Evolutionary conservation across 2,888 invertebrate species (phyloP).

Genomic region (Stenichneumon culpator): DNA sequence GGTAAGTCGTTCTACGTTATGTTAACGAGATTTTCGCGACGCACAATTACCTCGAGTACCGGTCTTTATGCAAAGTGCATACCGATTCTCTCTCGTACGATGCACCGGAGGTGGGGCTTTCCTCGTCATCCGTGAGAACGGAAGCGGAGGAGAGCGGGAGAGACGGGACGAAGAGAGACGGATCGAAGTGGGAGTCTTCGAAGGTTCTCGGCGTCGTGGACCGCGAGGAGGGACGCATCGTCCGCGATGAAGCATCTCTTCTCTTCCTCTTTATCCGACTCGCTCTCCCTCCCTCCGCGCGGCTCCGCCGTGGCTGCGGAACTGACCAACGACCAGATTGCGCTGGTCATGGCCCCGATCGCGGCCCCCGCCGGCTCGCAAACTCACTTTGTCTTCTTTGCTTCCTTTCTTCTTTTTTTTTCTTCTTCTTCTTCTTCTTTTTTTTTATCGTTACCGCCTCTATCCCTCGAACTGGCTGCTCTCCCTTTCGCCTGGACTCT

Average conservation of each 20-base stretch:
- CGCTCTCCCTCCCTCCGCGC: constrained; percentile 14
- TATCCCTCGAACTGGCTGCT: constrained; percentile 50
- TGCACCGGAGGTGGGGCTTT: neutral
- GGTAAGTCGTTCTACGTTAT: neutral
- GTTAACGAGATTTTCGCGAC: constrained; percentile 24
- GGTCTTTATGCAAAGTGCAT: constrained; percentile 35
- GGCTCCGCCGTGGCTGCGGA: constrained; percentile 66
- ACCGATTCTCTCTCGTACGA: neutral
- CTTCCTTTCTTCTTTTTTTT: constrained; percentile 54
- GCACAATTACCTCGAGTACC: constrained; percentile 24
- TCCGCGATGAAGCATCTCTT: neutral
- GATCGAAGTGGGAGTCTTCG: constrained; percentile 30
- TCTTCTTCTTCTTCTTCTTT: constrained; percentile 63
- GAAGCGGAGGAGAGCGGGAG: constrained; percentile 2
- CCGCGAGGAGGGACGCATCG: constrained; percentile 21
- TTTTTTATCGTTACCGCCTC: constrained; percentile 48
- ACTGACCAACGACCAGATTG: constrained; percentile 83
- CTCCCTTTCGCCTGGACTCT: constrained; percentile 56
- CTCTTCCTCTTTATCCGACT: constrained; percentile 56
- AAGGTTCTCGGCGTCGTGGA: constrained; percentile 34
- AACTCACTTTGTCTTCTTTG: constrained; percentile 66
- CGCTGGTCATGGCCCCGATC: constrained; percentile 81
- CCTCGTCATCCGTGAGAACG: constrained; percentile 21
- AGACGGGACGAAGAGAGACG: constrained; percentile 33
- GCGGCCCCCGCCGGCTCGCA: constrained; percentile 57